These are phyloP conservation scores for Agrilus mali DNA, from an alignment of 2,888 invertebrate species.

Conservation along the genomic window DNA sequence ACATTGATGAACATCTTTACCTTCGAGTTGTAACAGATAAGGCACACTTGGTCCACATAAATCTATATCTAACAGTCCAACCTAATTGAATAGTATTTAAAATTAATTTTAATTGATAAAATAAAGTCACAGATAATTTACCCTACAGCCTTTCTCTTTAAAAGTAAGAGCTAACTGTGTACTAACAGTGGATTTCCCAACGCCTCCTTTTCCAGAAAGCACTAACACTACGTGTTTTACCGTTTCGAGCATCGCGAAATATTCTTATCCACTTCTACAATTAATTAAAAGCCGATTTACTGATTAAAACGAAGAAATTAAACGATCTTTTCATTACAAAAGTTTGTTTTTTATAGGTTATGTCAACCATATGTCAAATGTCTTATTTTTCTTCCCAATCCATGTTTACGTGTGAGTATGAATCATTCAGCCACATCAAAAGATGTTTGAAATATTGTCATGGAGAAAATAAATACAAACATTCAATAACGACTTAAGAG, in stretches of 20 bases:
- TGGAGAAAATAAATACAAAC: no score
- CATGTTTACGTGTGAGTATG: no score
- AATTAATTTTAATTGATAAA: neutral
- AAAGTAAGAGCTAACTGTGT: conserved; percentile 83
- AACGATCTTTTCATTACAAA: no score
- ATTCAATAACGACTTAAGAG: no score
- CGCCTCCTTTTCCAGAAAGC: conserved; percentile 98
- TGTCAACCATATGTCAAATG: no score
- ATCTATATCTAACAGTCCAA: conserved; percentile 86
- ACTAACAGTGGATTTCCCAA: conserved; percentile 96
- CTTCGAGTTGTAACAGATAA: conserved; percentile 74
- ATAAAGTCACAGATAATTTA: conserved; percentile 27
- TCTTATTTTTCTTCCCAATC: no score
- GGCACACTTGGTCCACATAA: conserved; percentile 93
- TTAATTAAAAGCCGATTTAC: neutral
- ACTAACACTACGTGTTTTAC: conserved; percentile 81
- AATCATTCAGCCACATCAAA: no score
- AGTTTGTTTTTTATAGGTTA: no score
- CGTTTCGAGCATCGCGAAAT: conserved; percentile 51
- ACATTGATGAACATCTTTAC: conserved; percentile 75
- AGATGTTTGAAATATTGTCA: no score
- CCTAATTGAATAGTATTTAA: conserved; percentile 41
- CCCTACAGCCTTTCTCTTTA: conserved; percentile 67
- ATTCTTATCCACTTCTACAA: neutral
- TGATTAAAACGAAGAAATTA: neutral